Evolutionary conservation across 2,113 vertebrate species (phyloP).

Genomic region (Forbesichthys papilliferus): DNA sequence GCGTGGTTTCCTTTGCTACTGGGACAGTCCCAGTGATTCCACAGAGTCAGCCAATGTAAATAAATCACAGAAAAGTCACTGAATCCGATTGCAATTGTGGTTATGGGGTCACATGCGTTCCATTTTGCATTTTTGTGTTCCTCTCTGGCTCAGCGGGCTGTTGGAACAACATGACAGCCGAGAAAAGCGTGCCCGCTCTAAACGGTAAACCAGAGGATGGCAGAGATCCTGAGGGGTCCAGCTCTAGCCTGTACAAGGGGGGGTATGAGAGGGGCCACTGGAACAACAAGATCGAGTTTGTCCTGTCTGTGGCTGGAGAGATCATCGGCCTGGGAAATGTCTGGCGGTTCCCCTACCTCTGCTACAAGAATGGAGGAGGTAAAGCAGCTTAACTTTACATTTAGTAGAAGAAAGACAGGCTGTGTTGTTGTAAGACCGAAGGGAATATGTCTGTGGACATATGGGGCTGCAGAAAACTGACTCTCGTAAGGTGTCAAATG

Average conservation of each 20-base stretch:
- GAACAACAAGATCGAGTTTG: constrained; percentile 98
- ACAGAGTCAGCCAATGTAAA: constrained; percentile 6
- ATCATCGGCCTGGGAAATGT: constrained; percentile 98
- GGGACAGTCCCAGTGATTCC: constrained; percentile 19
- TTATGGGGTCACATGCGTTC: constrained; percentile 29
- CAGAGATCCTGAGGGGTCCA: constrained; percentile 85
- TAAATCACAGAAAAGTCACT: constrained; percentile 13
- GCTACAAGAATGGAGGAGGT: constrained; percentile 99
- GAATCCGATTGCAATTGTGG: constrained; percentile 14
- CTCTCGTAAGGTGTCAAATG: too few species aligned
- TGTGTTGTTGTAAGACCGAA: too few species aligned
- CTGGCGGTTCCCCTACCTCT: constrained; percentile 98
- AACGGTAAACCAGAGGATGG: constrained; percentile 93
- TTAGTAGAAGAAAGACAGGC: too few species aligned
- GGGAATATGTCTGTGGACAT: too few species aligned
- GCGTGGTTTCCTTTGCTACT: constrained; percentile 29
- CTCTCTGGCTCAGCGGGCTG: constrained; percentile 72
- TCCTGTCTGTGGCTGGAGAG: constrained; percentile 97
- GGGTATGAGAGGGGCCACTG: constrained; percentile 93
- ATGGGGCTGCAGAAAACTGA: too few species aligned
- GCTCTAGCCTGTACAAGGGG: constrained; percentile 82
- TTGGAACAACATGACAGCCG: constrained; percentile 92
- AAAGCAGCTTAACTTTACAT: constrained; percentile 52
- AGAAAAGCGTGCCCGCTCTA: constrained; percentile 92
- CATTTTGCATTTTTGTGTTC: constrained; percentile 12